A percentile compares a stretch with the other conserved stretches of the same genome.
phyloP scores from a whole-genome alignment of 2,113 vertebrate genomes.

The Eulemur macaco region DNA sequence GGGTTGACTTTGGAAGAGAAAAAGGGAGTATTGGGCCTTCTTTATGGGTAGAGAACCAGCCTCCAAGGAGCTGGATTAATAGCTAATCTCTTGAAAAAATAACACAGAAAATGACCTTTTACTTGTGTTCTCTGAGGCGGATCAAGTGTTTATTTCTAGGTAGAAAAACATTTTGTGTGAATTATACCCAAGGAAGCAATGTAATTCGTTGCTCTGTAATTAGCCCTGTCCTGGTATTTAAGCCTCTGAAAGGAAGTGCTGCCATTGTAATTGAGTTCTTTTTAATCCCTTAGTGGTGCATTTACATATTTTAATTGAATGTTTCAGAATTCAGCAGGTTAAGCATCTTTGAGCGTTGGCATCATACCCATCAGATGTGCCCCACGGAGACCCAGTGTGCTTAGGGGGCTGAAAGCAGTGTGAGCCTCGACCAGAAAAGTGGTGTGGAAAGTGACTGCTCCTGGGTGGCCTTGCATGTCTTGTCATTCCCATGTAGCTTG shows the following conservation, averaged over 20 bases:
- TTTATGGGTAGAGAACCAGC: neutral
- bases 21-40: neutral
- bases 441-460: neutral
- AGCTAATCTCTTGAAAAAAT: neutral
- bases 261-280: constrained; percentile 53
- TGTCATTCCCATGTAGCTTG: neutral
- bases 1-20: constrained; percentile 23
- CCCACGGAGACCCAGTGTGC: rapidly evolving
- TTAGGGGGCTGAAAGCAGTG: neutral
- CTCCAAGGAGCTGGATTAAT: constrained; percentile 34
- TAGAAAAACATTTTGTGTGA: constrained; percentile 28
- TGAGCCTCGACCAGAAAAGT: neutral
- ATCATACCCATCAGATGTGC: too few relatives aligned
- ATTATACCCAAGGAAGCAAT: neutral
- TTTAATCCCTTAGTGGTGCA: constrained; percentile 32
- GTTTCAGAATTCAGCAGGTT: neutral
- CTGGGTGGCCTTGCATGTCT: neutral
- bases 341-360: neutral
- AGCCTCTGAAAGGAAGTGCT: constrained; percentile 1
- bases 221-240: neutral
- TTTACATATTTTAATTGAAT: constrained; percentile 64
- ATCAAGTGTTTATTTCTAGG: constrained; percentile 44
- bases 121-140: constrained; percentile 8
- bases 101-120: neutral
- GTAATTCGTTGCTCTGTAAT: neutral